A percentile compares a stretch with the other conserved stretches of the same genome.
phyloP scores from a whole-genome alignment of 2,113 vertebrate genomes.

The Plotosus lineatus region DNA sequence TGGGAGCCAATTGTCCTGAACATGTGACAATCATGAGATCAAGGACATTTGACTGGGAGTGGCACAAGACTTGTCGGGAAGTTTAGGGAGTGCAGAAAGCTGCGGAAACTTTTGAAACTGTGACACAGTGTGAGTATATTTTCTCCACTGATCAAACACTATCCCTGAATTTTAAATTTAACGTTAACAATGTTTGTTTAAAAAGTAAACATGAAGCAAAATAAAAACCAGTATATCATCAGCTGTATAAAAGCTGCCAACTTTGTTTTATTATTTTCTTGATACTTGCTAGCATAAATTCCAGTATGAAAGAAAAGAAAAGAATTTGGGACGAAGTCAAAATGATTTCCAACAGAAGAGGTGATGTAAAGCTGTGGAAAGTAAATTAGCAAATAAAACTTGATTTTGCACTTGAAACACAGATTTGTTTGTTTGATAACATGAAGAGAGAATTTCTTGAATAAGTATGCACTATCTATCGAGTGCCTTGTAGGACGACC shows the following conservation, averaged over 20 bases:
- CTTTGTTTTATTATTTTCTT: background rate
- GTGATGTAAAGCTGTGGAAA: slow-evolving; percentile 12
- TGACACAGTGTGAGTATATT: background rate
- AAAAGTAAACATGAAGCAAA: background rate
- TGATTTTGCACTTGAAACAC: background rate
- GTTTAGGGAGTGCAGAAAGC: too few species aligned
- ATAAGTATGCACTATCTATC: background rate
- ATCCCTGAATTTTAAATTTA: background rate
- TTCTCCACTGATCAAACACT: background rate
- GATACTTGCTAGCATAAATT: background rate
- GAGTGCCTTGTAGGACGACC: too few species aligned
- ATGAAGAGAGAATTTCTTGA: background rate
- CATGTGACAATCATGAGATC: too few species aligned
- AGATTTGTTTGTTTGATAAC: background rate
- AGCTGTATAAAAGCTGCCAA: background rate
- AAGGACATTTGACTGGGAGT: too few species aligned
- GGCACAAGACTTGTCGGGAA: too few species aligned
- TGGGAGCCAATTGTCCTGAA: too few species aligned
- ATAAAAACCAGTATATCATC: too few species aligned
- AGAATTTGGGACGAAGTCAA: background rate
- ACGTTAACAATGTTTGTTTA: background rate
- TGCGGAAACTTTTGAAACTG: too few species aligned
- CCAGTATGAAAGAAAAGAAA: background rate
- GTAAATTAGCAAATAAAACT: slow-evolving; percentile 21
- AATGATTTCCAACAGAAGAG: too few species aligned